Conservation (phyloP, 2,113 vertebrate species). For the Myocastor coypus region DNA sequence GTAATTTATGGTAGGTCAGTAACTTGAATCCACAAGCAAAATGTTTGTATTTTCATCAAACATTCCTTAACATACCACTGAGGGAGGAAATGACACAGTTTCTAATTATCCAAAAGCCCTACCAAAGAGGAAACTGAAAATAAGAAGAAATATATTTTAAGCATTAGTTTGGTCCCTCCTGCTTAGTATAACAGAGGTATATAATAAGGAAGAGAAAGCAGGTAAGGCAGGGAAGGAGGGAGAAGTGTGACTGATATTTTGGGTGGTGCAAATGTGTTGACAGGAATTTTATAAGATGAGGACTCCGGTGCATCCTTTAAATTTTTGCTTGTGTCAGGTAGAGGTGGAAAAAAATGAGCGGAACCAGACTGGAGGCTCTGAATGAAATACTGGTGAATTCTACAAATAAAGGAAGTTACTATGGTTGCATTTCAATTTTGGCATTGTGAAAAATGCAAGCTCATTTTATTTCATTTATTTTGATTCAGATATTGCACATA, state of each 20-base stretch:
- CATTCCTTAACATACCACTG: not conserved
- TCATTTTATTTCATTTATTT: slow-evolving; percentile 1
- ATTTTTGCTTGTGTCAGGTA: not conserved
- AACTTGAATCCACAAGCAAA: not conserved
- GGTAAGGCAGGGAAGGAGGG: not conserved
- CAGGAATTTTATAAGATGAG: too few relatives aligned
- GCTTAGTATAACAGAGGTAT: not conserved
- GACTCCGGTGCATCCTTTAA: not conserved
- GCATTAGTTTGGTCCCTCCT: not conserved
- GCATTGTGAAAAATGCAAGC: not conserved
- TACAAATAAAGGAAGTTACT: not conserved
- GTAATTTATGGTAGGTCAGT: not conserved
- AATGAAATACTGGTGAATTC: not conserved
- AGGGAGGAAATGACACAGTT: not conserved
- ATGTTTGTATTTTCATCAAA: not conserved
- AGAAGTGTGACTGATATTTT: not conserved
- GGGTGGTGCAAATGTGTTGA: not conserved
- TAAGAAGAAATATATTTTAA: slow-evolving; percentile 17
- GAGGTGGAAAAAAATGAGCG: not conserved
- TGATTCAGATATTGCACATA: not conserved
- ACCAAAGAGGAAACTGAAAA: not conserved
- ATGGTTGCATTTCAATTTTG: not conserved
- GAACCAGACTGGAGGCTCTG: not conserved
- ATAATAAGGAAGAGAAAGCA: not conserved
- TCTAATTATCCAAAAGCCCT: not conserved